Conservation (phyloP, 2,797 vertebrate genomes). For the Epinephelus coioides region DNA sequence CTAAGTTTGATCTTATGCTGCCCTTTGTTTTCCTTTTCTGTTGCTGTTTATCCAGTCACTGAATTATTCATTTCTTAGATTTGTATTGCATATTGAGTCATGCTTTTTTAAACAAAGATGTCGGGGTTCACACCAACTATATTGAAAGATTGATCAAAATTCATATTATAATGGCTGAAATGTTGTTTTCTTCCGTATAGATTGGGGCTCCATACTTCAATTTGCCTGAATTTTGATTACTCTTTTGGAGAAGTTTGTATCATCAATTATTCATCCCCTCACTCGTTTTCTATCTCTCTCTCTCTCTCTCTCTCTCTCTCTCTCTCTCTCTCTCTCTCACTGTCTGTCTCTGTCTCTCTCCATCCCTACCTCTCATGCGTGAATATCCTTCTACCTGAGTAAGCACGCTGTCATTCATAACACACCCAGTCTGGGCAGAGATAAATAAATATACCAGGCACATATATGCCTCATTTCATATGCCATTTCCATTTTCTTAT, state of each 20-base stretch:
- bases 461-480: conserved; percentile 73
- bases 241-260: conserved; percentile 66
- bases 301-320: conserved; percentile 41
- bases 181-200: conserved; percentile 43
- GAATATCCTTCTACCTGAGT: conserved; percentile 75
- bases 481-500: conserved; percentile 70
- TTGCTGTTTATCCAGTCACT: conserved; percentile 29
- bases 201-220: conserved; percentile 22
- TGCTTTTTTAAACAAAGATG: conserved; percentile 34
- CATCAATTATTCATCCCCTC: conserved; percentile 78
- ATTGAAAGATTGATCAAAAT: conserved; percentile 55
- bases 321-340: conserved; percentile 41
- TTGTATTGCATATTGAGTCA: conserved; percentile 31
- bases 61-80: conserved; percentile 51
- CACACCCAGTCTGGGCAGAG: conserved; percentile 56
- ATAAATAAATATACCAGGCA: conserved; percentile 74
- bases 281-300: conserved; percentile 43
- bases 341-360: conserved; percentile 39
- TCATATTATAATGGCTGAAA: conserved; percentile 39
- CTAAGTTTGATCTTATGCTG: background rate
- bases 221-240: conserved; percentile 65
- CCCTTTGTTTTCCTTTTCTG: conserved; percentile 21
- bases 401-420: conserved; percentile 78
- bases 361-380: conserved; percentile 61
- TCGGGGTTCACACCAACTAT: conserved; percentile 35